Evolutionary conservation across 1,140 invertebrate species (phyloP), one percentile per base, ranked within the genome.

Genomic region (Lutraria rhynchaena): DNA sequence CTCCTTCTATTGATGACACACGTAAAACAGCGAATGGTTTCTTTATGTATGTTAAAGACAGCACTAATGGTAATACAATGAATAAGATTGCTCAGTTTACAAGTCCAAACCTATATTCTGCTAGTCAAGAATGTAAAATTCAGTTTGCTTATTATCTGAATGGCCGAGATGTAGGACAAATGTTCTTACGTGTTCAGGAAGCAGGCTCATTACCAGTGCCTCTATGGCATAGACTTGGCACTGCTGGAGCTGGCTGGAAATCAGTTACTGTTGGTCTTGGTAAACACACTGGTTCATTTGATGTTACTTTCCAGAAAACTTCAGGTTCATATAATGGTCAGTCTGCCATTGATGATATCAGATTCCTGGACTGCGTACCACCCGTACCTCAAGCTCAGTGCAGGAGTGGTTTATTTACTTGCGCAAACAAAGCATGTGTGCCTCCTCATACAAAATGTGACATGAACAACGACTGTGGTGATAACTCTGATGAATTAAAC

Each of bases 131-230:
- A n/a, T 91, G 90, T 60, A 83, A 83, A 27, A 69, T 92, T 3
- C 82, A 85, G 58, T 96, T 97, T 89, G 96, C 94, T 92, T 95
- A 93, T 87, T 96, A 96, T 87, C 96, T 96, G 95, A 95, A 94
- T 85, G 96, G 96, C 2, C 63, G 58, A 15, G 71, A 51, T 53
- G 58, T 87, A 53, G 89, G 75, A 13, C 46, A 57, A 35, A 58
- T 87, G 31, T 87, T 60, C 35, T 73, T 83, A 67, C 86, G 53
- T 44, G 41, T 83, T 0, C 69, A 81, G 51, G 70, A 65, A 53
- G 58, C 69, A 15, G 70, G 69, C 3, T 65, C 69, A 4, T 37
- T 35, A 3, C 61, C 81, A 41, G 82, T 74, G 63, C 70, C 65
- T 55, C 77, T 83, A 9, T 85, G 83, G 87, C 70, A 63, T 57